Evolutionary conservation across 2,888 invertebrate genomes (phyloP), one percentile per base, ranked within the genome.

Genomic region (Chorisops tibialis): DNA sequence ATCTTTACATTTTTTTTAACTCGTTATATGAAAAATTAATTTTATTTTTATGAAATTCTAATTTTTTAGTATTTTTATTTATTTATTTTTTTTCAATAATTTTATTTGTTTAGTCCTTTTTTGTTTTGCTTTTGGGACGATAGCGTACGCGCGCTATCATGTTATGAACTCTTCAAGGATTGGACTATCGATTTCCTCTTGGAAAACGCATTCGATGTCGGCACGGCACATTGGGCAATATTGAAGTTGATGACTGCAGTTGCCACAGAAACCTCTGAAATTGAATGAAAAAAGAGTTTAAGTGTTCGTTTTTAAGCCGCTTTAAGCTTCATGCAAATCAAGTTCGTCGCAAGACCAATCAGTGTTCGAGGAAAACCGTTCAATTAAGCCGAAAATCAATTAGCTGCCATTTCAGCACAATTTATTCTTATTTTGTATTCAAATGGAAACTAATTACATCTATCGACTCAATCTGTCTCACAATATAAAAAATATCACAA

Each of bases 151-250:
- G 9, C 54, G 56, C 43, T 61, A 65, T 67, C 66, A 67, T 62
- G 67, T 66, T 35, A 63, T 61, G 24, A 63, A 59, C 12, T 66
- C 66, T 60, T 68, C 67, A 14, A 61, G 18, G 21, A 63, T 49
- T 22, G 68, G 68, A 62, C 68, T 69, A 41, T 70, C 70, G 41
- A 67, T 63, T 59, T 68, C 68, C 65, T 70, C 71, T 67, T 69
- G 68, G 51, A 70, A 64, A 59, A 66, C 69, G 1, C 66, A 63
- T 51, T 70, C 67, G 59, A 73, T 74, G 48, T 71, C 70, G 24
- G 76, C 75, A 18, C 95, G 85, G 78, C 96, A 96, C 83, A 95
- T 86, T 12, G 96, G 96, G 76, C 96, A 96, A 68, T 87, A 87
- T 67, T 85, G 84, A 68, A 96, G 75, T 74, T 90, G 89, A 61